Evolutionary conservation across 2,888 invertebrate genomes (phyloP), one percentile per base, ranked within the genome.

Genomic region (Cotesia congregata): DNA sequence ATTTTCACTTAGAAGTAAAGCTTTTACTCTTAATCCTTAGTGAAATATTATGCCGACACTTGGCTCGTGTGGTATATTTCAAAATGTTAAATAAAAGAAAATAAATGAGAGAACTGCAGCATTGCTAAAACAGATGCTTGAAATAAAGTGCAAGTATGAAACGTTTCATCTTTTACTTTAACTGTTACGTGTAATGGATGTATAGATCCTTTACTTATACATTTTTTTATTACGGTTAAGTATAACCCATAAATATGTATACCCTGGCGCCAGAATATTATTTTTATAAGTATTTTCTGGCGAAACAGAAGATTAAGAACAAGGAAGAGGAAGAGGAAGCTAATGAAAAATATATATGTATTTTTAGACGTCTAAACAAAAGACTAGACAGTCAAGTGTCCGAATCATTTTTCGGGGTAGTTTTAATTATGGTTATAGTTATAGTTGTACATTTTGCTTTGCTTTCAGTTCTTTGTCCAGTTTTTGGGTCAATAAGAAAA

Each of bases 91-190:
- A 72, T 72, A 61, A 38, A 15, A 62, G 40, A 61, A 64, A 62
- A 15, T 60, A 62, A 72, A 7, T 30, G 17, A n/a, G 38, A 61
- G 39, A 61, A 71, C 61, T 71, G 20, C 50, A 50, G 50, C 30
- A 30, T 30, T 30, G 30, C 40, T 64, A 17, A 74, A 74, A 68
- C 74, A 74, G 68, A 67, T 72, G 72, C 41, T 64, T 62, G 74
- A 68, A 60, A 68, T 74, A 68, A 67, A 74, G 68, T 62, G 68
- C 74, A 74, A 60, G 68, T 40, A 68, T 41, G 60, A 64, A 67
- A 67, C 67, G 67, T 74, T 74, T 75, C 75, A 75, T 75, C 75
- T 62, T 70, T 70, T 50, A 50, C 12, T 50, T 50, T n/a, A 75
- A 75, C 62, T 75, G 69, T 50, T 40, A 30, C 70, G 40, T 72